Percentiles rank a stretch among this genome's conserved stretches.
Conservation (phyloP, 2,888 invertebrate species). For the Lasius fuliginosus region DNA sequence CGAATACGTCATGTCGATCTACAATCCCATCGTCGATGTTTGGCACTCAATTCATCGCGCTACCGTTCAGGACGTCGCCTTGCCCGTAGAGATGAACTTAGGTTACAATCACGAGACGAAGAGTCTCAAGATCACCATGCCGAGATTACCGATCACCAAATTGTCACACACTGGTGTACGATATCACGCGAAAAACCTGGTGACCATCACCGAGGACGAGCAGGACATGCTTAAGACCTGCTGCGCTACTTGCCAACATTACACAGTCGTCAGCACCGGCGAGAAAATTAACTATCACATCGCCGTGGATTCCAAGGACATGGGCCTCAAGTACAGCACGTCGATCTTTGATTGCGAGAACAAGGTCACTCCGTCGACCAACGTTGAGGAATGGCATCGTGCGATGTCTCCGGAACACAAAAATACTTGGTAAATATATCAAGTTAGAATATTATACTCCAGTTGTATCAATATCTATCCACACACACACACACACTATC, state of each 20-base stretch:
- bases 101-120: slow-evolving; percentile 77
- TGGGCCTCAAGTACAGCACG: slow-evolving; percentile 75
- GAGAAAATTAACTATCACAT: slow-evolving; percentile 64
- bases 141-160: slow-evolving; percentile 76
- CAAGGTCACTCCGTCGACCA: slow-evolving; percentile 56
- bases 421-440: slow-evolving; percentile 69
- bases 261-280: slow-evolving; percentile 81
- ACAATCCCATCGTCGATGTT: slow-evolving; percentile 86
- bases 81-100: slow-evolving; percentile 81
- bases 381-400: slow-evolving; percentile 63
- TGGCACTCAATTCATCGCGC: slow-evolving; percentile 85
- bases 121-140: slow-evolving; percentile 80
- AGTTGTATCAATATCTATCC: neutral
- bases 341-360: slow-evolving; percentile 80
- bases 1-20: slow-evolving; percentile 83
- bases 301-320: slow-evolving; percentile 74
- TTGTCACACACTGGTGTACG: slow-evolving; percentile 79
- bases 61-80: slow-evolving; percentile 76
- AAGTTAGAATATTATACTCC: neutral
- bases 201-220: slow-evolving; percentile 82
- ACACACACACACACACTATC: neutral
- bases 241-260: slow-evolving; percentile 80
- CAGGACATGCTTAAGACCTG: slow-evolving; percentile 77
- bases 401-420: slow-evolving; percentile 61
- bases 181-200: slow-evolving; percentile 80